phyloP scores from a whole-genome alignment of 2,113 vertebrate genomes.

The Lipophrys pholis region DNA sequence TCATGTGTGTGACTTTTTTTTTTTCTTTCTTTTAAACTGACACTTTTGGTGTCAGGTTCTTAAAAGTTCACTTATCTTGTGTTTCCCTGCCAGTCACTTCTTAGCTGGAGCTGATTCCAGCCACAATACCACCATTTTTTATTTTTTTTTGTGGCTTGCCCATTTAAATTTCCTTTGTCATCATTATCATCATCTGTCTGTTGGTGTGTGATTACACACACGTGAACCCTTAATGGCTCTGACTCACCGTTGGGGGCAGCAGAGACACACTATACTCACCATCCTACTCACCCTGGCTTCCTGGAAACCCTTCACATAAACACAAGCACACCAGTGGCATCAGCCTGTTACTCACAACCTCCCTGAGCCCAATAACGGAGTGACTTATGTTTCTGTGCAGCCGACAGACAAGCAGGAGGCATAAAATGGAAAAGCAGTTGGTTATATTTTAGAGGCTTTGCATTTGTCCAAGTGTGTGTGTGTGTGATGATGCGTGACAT shows the following conservation, averaged over 20 bases:
- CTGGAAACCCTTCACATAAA: conserved; percentile 43
- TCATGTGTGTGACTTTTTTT: conserved; percentile 13
- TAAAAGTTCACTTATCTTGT: background rate
- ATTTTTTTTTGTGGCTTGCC: too few relatives aligned
- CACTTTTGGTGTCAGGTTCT: conserved; percentile 7
- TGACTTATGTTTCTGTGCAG: conserved; percentile 21
- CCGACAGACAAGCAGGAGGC: conserved; percentile 35
- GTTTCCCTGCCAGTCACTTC: background rate
- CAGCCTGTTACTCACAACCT: conserved; percentile 7
- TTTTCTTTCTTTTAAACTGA: conserved; percentile 8
- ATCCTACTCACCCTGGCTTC: conserved; percentile 12
- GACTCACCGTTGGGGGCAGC: conserved; percentile 68
- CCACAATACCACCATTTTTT: too few relatives aligned
- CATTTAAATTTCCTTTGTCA: too few relatives aligned
- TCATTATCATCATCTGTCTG: too few relatives aligned
- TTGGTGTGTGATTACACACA: conserved; percentile 9
- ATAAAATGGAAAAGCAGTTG: conserved; percentile 58
- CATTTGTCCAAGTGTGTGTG: conserved; percentile 25
- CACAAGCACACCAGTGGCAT: background rate
- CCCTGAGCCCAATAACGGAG: conserved; percentile 27
- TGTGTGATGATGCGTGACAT: conserved; percentile 32
- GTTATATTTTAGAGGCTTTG: conserved; percentile 25
- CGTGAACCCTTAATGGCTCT: background rate
- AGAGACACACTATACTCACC: background rate
- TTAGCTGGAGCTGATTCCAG: background rate